Percentiles rank a stretch among this genome's conserved stretches.
phyloP scores from a whole-genome alignment of 2,888 invertebrate species.

The Platynereis dumerilii region DNA sequence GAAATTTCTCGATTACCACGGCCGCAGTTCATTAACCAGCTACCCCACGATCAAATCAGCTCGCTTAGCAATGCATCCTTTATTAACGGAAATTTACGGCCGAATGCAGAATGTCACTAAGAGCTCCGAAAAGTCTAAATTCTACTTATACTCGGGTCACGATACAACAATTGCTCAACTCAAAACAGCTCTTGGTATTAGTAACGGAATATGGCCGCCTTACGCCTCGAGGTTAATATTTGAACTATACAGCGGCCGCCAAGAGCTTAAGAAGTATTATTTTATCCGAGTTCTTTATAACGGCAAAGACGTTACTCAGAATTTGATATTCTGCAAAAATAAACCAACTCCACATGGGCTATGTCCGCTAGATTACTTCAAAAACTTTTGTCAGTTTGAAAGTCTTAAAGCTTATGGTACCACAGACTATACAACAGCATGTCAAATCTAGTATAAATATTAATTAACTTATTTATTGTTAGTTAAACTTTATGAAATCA shows the following conservation, averaged over 20 bases:
- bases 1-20: constrained; percentile 20
- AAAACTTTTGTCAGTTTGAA: constrained; percentile 85
- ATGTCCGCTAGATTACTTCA: constrained; percentile 87
- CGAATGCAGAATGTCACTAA: constrained; percentile 36
- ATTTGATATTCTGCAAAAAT: constrained; percentile 77
- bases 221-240: constrained; percentile 88
- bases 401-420: constrained; percentile 72
- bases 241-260: constrained; percentile 69
- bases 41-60: constrained; percentile 15
- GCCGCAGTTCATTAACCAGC: constrained; percentile 5
- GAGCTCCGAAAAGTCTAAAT: constrained; percentile 67
- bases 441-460: too few species aligned
- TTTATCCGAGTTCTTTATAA: constrained; percentile 85
- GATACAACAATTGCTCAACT: constrained; percentile 88
- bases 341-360: constrained; percentile 58
- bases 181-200: constrained; percentile 79
- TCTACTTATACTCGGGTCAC: constrained; percentile 87
- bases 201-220: constrained; percentile 71
- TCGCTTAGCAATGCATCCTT: constrained; percentile 73
- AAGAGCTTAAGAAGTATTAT: constrained; percentile 49
- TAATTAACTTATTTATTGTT: too few species aligned
- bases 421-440: too few species aligned
- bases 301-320: constrained; percentile 83
- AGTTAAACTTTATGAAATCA: too few species aligned
- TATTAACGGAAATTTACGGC: constrained; percentile 77